These are phyloP conservation scores for Chrysolina haemoptera DNA, from an alignment of 2,888 invertebrate genomes.

Conservation along the genomic window DNA sequence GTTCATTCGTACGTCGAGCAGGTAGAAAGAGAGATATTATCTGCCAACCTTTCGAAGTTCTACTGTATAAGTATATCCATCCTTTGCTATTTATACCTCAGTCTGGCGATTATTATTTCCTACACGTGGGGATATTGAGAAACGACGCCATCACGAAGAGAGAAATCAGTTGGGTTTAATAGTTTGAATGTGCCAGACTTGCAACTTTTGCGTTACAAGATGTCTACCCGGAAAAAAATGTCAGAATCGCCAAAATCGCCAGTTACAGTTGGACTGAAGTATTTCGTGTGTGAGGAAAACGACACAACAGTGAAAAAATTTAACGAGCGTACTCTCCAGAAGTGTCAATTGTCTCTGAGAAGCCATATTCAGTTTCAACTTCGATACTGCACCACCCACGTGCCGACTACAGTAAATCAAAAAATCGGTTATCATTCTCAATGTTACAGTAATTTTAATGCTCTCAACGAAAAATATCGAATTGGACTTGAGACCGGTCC, in stretches of 20 bases:
- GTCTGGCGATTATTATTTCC: slow-evolving; percentile 22
- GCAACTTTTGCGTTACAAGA: slow-evolving; percentile 23
- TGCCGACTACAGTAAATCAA: slow-evolving; percentile 23
- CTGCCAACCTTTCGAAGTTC: too few relatives aligned
- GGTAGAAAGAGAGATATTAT: too few relatives aligned
- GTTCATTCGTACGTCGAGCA: too few relatives aligned
- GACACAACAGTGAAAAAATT: slow-evolving; percentile 25
- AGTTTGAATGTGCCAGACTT: slow-evolving; percentile 21
- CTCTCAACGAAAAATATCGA: slow-evolving; percentile 24
- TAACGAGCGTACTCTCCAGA: slow-evolving; percentile 25
- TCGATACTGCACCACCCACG: slow-evolving; percentile 20
- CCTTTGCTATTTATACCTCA: slow-evolving; percentile 5
- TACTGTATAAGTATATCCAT: too few relatives aligned
- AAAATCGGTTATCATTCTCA: slow-evolving; percentile 24
- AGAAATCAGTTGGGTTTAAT: slow-evolving; percentile 25
- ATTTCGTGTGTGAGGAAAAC: slow-evolving; percentile 18
- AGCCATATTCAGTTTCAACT: slow-evolving; percentile 24
- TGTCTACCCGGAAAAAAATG: slow-evolving; percentile 22
- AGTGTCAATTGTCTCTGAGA: slow-evolving; percentile 25
- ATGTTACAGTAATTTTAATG: slow-evolving; percentile 25
- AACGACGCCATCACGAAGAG: slow-evolving; percentile 24
- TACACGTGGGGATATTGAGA: slow-evolving; percentile 19
- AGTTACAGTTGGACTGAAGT: slow-evolving; percentile 22
- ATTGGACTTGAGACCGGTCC: slow-evolving; percentile 21
- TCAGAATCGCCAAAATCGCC: slow-evolving; percentile 20